Conservation (phyloP, 2,113 vertebrate species). For the Pica pica region DNA sequence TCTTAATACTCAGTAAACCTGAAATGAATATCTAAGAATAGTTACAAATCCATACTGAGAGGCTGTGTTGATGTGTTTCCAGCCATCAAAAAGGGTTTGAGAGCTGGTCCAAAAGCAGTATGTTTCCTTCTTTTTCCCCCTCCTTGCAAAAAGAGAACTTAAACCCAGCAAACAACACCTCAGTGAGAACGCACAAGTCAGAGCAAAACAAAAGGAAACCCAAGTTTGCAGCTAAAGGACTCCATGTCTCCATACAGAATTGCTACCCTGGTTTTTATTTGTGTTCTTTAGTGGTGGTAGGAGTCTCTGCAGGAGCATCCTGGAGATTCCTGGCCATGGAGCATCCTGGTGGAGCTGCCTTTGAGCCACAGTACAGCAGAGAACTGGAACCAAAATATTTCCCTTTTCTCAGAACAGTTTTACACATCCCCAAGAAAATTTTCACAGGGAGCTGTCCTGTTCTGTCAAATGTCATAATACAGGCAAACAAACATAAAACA, state of each 20-base stretch:
- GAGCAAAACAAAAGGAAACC: background rate
- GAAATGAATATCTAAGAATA: background rate
- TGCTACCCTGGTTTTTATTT: background rate
- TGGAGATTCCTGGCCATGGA: background rate
- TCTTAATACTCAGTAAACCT: background rate
- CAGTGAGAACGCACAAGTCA: background rate
- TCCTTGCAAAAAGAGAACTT: background rate
- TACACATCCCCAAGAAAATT: background rate
- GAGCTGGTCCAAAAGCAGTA: background rate
- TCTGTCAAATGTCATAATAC: background rate
- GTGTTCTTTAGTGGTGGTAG: background rate
- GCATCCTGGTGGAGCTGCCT: background rate
- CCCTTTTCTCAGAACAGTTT: background rate
- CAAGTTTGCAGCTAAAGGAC: background rate
- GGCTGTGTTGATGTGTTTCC: background rate
- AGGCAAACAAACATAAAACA: background rate
- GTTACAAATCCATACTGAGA: background rate
- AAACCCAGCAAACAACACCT: background rate
- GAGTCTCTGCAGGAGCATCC: background rate
- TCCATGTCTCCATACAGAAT: background rate
- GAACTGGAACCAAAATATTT: background rate
- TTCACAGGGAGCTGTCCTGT: background rate
- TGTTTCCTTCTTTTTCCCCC: too few species aligned
- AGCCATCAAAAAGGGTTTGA: background rate
- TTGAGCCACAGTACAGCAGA: background rate